Evolutionary conservation across 2,113 vertebrate genomes (phyloP).

Genomic region (Thinocorus orbignyianus): DNA sequence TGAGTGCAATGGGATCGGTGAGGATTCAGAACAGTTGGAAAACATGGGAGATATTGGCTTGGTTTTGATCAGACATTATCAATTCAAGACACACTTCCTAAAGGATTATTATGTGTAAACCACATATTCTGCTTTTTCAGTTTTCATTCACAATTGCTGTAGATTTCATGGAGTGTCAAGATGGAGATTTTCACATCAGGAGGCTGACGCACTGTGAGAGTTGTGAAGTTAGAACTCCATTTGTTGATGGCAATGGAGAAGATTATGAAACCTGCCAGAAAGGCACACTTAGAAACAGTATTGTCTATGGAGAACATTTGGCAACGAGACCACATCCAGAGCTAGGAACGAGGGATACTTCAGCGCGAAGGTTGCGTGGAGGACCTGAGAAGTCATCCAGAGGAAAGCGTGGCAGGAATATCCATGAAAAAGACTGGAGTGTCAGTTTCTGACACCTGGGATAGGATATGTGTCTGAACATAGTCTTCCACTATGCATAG

Average conservation of each 20-base stretch:
- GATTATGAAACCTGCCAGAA: neutral
- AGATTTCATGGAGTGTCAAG: neutral
- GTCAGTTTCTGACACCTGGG: neutral
- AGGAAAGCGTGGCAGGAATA: neutral
- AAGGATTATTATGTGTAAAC: neutral
- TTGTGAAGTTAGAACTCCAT: neutral
- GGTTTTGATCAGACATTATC: neutral
- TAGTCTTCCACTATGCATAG: neutral
- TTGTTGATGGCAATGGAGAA: neutral
- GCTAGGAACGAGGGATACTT: neutral
- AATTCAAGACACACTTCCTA: neutral
- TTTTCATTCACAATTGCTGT: neutral
- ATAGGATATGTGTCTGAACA: neutral
- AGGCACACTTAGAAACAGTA: neutral
- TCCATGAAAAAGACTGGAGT: neutral
- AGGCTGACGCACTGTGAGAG: neutral
- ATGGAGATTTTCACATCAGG: neutral
- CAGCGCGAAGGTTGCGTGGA: neutral
- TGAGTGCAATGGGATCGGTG: neutral
- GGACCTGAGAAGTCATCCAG: neutral
- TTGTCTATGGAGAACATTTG: neutral
- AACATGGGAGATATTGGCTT: neutral
- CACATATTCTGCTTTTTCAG: neutral
- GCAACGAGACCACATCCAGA: neutral
- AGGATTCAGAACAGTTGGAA: neutral